phyloP scores from a whole-genome alignment of 1,140 invertebrate species.

The Heliconius hermathena region DNA sequence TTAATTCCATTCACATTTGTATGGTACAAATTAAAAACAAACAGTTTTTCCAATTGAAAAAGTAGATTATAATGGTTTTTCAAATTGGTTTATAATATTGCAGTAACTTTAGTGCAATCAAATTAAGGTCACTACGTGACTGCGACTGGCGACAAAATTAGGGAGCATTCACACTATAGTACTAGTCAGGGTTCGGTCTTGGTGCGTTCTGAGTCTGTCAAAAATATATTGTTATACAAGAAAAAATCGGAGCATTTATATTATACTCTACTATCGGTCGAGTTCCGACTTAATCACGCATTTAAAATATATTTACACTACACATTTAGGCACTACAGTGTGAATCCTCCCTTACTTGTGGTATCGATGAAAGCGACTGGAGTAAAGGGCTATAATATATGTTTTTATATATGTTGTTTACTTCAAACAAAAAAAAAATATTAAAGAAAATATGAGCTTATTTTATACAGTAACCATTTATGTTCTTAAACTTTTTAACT shows the following conservation, averaged over 20 bases:
- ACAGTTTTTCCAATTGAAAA: constrained; percentile 12
- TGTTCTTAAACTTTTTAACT: too few relatives aligned
- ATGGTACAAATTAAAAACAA: neutral
- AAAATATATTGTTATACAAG: too few relatives aligned
- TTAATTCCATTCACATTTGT: neutral
- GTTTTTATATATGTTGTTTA: neutral
- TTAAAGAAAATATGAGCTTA: neutral
- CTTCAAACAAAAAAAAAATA: neutral
- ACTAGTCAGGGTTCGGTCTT: too few relatives aligned
- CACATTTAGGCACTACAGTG: too few relatives aligned
- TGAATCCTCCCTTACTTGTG: neutral
- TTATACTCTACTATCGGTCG: too few relatives aligned
- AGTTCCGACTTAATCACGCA: too few relatives aligned
- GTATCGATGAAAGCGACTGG: constrained; percentile 15
- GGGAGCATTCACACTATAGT: too few relatives aligned
- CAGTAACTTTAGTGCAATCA: constrained; percentile 20
- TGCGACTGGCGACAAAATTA: neutral
- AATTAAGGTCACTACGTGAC: constrained; percentile 14
- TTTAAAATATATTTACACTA: too few relatives aligned
- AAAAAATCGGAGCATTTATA: too few relatives aligned
- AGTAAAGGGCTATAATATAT: neutral
- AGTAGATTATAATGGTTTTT: constrained; percentile 6
- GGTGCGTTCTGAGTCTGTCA: too few relatives aligned
- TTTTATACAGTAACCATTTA: too few relatives aligned
- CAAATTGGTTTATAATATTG: constrained; percentile 25